phyloP scores from a whole-genome alignment of 2,888 invertebrate genomes.

The Macrophya alboannulata region DNA sequence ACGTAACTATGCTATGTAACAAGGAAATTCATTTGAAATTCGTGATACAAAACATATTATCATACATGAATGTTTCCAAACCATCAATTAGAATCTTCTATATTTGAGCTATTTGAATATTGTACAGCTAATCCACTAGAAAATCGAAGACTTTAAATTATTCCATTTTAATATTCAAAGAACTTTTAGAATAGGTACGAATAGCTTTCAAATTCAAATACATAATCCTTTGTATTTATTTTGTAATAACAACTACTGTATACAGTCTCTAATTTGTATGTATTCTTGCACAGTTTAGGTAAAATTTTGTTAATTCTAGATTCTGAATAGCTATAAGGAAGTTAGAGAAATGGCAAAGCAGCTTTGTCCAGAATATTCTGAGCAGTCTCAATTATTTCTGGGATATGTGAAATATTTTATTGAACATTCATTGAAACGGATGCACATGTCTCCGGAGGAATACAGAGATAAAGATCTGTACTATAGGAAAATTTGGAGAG shows the following conservation, averaged over 20 bases:
- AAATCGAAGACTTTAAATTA: neutral
- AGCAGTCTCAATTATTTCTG: slow-evolving; percentile 58
- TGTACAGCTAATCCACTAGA: neutral
- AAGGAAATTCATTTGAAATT: neutral
- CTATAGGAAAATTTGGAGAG: slow-evolving; percentile 49
- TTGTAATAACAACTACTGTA: neutral
- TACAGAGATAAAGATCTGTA: slow-evolving; percentile 59
- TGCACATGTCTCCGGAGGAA: slow-evolving; percentile 58
- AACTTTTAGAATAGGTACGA: neutral
- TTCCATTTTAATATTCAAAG: neutral
- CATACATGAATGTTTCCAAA: neutral
- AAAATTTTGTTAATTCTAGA: slow-evolving; percentile 35
- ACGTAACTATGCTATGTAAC: neutral
- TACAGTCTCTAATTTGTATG: neutral
- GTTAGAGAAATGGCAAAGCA: slow-evolving; percentile 47
- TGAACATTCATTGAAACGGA: slow-evolving; percentile 60
- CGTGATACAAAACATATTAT: neutral
- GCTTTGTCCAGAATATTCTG: slow-evolving; percentile 28
- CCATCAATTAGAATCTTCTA: neutral
- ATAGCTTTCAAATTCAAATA: neutral
- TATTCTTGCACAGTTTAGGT: neutral
- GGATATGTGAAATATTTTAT: slow-evolving; percentile 62
- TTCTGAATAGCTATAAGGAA: slow-evolving; percentile 55
- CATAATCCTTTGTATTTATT: neutral
- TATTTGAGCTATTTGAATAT: neutral